These are phyloP conservation scores for Drosophila monieri DNA, from an alignment of 2,888 invertebrate species.

Conservation along the genomic window DNA sequence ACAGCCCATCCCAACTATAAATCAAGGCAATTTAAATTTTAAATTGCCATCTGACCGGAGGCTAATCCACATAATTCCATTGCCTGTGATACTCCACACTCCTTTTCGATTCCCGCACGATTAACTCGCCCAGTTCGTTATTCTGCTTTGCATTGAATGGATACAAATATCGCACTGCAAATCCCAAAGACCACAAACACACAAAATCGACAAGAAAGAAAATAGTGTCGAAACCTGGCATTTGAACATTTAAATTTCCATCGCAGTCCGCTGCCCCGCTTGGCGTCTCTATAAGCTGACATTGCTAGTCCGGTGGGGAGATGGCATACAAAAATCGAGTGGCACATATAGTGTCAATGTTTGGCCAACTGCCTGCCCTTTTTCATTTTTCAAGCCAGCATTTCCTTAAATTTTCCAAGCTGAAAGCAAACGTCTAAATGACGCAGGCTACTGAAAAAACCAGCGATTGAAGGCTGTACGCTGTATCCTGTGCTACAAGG, in stretches of 20 bases:
- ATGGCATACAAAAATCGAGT: constrained; percentile 41
- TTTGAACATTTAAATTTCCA: constrained; percentile 69
- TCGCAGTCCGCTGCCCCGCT: constrained; percentile 50
- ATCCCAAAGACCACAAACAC: constrained; percentile 46
- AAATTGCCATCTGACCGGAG: constrained; percentile 22
- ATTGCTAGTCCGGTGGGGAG: constrained; percentile 41
- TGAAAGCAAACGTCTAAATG: not conserved
- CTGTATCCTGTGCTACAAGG: constrained; percentile 12
- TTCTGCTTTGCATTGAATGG: constrained; percentile 19
- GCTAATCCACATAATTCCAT: constrained; percentile 34
- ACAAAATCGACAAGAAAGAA: constrained; percentile 28
- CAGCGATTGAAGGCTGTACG: constrained; percentile 7
- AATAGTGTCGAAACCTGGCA: constrained; percentile 43
- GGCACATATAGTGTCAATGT: constrained; percentile 39
- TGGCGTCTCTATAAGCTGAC: constrained; percentile 60
- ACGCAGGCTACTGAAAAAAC: constrained; percentile 8
- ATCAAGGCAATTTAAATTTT: constrained; percentile 20
- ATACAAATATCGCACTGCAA: constrained; percentile 39
- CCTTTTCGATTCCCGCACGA: constrained; percentile 5
- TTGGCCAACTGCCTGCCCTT: constrained; percentile 12
- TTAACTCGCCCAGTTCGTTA: constrained; percentile 24
- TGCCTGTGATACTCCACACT: constrained; percentile 15
- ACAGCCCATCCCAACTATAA: constrained; percentile 1
- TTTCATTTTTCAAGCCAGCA: not conserved
- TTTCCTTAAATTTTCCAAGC: constrained; percentile 6